These are phyloP conservation scores for Sternotherus odoratus DNA, from an alignment of 2,797 vertebrate species.

Conservation along the genomic window DNA sequence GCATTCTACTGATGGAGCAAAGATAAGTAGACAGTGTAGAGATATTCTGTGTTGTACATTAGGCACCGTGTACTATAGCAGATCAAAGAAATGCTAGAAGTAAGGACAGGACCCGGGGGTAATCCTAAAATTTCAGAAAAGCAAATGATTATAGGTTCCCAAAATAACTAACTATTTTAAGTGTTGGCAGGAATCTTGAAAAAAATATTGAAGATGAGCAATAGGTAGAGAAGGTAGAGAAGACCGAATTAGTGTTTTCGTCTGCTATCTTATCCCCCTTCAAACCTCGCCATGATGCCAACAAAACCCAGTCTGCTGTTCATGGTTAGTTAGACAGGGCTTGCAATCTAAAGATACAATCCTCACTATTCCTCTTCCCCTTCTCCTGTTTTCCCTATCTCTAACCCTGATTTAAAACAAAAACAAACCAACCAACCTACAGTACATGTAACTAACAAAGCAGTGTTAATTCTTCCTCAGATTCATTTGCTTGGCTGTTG, in stretches of 20 bases:
- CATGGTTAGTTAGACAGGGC: background rate
- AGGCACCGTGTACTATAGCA: background rate
- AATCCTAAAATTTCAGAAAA: background rate
- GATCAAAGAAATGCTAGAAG: background rate
- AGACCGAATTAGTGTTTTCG: background rate
- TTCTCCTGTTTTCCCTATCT: background rate
- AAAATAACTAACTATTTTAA: background rate
- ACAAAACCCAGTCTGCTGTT: background rate
- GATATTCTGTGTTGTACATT: accelerated
- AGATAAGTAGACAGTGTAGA: background rate
- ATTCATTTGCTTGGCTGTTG: background rate
- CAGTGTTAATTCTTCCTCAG: background rate
- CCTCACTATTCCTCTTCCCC: background rate
- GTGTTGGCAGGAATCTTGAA: background rate
- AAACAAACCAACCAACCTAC: background rate
- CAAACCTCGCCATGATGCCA: background rate
- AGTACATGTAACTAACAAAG: background rate
- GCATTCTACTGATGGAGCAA: background rate
- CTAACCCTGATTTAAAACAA: background rate
- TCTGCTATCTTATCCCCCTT: background rate
- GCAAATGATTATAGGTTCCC: accelerated
- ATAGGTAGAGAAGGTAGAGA: background rate
- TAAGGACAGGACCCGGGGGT: background rate
- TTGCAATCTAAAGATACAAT: too few species aligned
- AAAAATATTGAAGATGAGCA: background rate